Evolutionary conservation across 2,113 vertebrate species (phyloP).

Genomic region (Hoplias malabaricus): DNA sequence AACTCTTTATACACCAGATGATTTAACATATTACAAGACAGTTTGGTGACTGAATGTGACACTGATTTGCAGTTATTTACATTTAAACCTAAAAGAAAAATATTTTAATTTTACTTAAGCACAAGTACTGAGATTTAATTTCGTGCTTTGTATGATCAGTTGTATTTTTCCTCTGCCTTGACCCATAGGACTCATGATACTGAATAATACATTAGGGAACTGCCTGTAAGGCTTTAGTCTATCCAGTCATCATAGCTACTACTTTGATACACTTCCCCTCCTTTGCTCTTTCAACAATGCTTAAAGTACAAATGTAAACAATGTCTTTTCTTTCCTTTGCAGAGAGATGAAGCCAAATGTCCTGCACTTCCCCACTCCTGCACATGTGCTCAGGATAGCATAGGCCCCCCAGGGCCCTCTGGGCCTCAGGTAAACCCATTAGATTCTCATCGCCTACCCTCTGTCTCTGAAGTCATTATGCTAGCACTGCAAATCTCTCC

Average conservation of each 20-base stretch:
- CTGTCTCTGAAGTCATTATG: conserved; percentile 37
- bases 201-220: background rate
- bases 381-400: conserved; percentile 93
- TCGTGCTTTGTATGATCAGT: background rate
- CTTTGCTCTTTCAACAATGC: background rate
- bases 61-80: conserved; percentile 1
- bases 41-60: background rate
- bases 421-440: conserved; percentile 87
- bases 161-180: background rate
- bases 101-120: background rate
- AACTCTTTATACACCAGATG: background rate
- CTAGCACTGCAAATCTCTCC: conserved; percentile 17
- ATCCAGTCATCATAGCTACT: background rate
- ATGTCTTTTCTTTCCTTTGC: conserved; percentile 47
- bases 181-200: background rate
- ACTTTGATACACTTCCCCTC: background rate
- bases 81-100: too few relatives aligned
- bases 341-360: conserved; percentile 98
- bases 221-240: background rate
- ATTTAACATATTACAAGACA: background rate
- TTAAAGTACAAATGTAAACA: background rate
- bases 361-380: conserved; percentile 94
- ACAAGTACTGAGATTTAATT: background rate
- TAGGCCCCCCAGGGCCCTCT: conserved; percentile 90
- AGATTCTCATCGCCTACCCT: conserved; percentile 11